Evolutionary conservation across 2,797 vertebrate genomes (phyloP).

Genomic region (Chelonia mydas): DNA sequence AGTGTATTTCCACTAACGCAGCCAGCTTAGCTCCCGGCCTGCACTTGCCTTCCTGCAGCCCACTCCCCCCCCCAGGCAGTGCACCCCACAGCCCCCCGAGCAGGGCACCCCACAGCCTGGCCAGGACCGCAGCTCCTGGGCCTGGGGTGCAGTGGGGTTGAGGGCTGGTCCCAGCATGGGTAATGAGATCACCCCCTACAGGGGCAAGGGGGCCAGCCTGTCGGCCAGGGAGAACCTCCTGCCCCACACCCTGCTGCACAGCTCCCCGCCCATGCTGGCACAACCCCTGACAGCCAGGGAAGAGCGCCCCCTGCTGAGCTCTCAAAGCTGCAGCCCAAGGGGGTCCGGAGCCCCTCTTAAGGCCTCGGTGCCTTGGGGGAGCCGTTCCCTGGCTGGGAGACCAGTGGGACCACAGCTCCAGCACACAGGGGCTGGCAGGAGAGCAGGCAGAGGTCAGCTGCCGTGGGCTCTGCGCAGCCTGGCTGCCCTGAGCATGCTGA

Average conservation of each 20-base stretch:
- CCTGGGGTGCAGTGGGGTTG: neutral
- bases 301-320: no score
- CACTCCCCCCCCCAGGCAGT: neutral
- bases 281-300: neutral
- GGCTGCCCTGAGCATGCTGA: neutral
- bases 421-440: neutral
- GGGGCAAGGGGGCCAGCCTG: neutral
- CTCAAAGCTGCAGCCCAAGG: neutral
- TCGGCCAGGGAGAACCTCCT: neutral
- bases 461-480: no score
- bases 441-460: neutral
- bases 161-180: neutral
- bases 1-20: slow-evolving; percentile 19
- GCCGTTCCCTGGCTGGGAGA: no score
- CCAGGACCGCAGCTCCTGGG: no score
- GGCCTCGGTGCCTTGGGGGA: no score
- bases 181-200: neutral
- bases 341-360: neutral
- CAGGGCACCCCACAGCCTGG: no score
- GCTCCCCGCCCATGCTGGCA: neutral
- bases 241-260: neutral
- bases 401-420: neutral
- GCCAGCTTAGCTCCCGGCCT: slow-evolving; percentile 19
- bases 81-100: neutral
- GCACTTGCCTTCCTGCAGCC: no score